Conservation (phyloP, 1,140 invertebrate species). For the Hypothenemus hampei region DNA sequence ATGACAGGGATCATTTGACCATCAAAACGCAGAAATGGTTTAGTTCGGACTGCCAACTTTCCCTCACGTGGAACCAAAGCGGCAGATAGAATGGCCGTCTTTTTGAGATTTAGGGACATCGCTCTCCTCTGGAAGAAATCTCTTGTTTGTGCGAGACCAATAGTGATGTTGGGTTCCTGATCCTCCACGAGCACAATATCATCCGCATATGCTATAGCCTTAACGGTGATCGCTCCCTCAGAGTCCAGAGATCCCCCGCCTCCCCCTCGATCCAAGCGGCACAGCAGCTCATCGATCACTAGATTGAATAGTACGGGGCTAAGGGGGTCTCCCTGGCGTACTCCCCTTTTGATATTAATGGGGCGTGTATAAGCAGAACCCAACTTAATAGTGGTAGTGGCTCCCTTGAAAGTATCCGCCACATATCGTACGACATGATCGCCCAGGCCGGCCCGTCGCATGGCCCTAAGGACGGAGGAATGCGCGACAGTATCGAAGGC, state of each 20-base stretch:
- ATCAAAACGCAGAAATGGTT: neutral
- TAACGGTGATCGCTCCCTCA: no score
- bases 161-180: neutral
- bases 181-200: neutral
- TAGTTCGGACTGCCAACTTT: neutral
- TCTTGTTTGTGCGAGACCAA: no score
- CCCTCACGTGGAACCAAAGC: neutral
- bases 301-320: constrained; percentile 36
- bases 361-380: neutral
- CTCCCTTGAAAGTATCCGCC: neutral
- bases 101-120: neutral
- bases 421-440: no score
- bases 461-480: no score
- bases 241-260: no score
- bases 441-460: no score
- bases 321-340: constrained; percentile 39
- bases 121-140: neutral
- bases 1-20: neutral
- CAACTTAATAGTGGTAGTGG: neutral
- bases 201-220: no score
- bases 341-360: constrained; percentile 12
- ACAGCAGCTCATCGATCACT: constrained; percentile 40
- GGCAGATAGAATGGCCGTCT: neutral
- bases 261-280: no score
- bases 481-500: no score